Base-by-base conservation (phyloP, 2,888 invertebrate species). In the Drosophila paracracens region DNA sequence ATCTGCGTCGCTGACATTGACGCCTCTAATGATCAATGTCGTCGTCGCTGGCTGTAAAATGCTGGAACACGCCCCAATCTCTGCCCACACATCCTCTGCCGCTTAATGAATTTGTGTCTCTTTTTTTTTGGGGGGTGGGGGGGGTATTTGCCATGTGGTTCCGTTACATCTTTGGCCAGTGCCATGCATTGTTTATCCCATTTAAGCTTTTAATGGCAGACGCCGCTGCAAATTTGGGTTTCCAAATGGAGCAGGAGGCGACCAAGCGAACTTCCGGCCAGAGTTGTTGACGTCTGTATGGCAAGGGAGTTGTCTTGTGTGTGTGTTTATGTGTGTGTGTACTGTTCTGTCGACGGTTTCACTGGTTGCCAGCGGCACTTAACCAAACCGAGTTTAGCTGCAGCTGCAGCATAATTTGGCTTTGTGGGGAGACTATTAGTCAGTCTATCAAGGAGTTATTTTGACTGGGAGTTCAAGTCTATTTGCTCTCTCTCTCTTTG, bases 121-220 rank as follows among this genome's bases (percentile, higher is more conserved):
- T 33, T 16, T 27, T 67, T 69, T 70, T 64, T 21, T 21, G 21
- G 21, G 21, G 21, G 21, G 21, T 0, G 21, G 21, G 21, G 67
- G 53, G 52, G 48, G 52, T 40, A 63, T 68, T 66, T 56, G 62
- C 53, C 54, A 27, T 69, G 77, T 36, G 63, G 74, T 81, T 70
- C 64, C 48, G 58, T 70, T 69, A 69, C 66, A 75, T 78, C 74
- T 70, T 60, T 25, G 54, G 70, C 69, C 57, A 21, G 56, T 16
- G 25, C 25, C 46, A 25, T 58, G 48, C 73, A 66, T 81, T 82
- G 82, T 82, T 88, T 85, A 83, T 82, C 48, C 79, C 75, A 79
- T 79, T 83, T 76, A 78, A 84, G 82, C 86, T 83, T 76, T 85
- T 77, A 77, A 80, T 84, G 79, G 83, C 54, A 61, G 31, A 36